Conservation (phyloP, 2,113 vertebrate genomes). For the Clarias batrachus region DNA sequence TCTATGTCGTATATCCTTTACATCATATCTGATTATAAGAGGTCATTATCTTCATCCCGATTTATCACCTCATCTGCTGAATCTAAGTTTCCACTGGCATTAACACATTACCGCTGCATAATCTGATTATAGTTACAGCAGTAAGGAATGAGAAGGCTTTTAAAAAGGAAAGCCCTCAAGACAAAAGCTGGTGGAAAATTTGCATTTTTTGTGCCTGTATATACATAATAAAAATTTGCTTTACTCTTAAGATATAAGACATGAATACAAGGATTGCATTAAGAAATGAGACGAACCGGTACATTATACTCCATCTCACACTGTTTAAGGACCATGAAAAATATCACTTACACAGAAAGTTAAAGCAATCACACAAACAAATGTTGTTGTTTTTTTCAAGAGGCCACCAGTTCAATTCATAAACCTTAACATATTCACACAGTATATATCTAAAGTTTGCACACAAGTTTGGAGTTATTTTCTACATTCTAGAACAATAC, state of each 20-base stretch:
- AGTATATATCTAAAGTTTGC: too few species aligned
- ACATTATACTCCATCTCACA: background rate
- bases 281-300: background rate
- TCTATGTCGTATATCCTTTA: background rate
- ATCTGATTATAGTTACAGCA: slow-evolving; percentile 54
- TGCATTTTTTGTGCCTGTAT: background rate
- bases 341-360: background rate
- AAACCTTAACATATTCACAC: background rate
- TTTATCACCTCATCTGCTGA: background rate
- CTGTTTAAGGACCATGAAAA: background rate
- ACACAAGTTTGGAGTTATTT: too few species aligned
- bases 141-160: slow-evolving; percentile 1
- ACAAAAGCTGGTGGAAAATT: background rate
- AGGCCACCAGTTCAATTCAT: background rate
- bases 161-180: background rate
- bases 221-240: background rate
- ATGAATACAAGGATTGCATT: background rate
- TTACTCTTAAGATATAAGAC: background rate
- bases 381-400: background rate
- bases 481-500: too few species aligned
- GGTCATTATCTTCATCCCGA: background rate
- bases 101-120: slow-evolving; percentile 54
- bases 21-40: background rate
- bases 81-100: slow-evolving; percentile 43
- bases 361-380: background rate